phyloP scores from a whole-genome alignment of 1,140 invertebrate genomes.

The Diabrotica virgifera region DNA sequence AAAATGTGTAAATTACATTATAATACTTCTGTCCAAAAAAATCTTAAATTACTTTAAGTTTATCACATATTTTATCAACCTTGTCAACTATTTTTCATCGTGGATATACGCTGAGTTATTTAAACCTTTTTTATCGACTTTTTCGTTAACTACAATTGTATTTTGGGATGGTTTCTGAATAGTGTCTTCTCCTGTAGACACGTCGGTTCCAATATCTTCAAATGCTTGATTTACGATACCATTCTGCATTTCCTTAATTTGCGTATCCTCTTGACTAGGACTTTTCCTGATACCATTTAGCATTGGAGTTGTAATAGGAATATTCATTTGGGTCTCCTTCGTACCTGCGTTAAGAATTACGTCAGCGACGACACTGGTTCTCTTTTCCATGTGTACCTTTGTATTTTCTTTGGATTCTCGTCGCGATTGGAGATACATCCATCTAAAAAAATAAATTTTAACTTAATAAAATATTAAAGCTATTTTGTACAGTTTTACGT shows the following conservation, averaged over 20 bases:
- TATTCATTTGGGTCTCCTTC: constrained; percentile 33
- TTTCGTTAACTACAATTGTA: no score
- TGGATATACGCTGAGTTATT: no score
- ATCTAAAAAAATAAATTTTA: constrained; percentile 41
- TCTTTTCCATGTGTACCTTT: constrained; percentile 9
- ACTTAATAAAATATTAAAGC: constrained; percentile 3
- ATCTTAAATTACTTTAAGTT: no score
- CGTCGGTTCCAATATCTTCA: no score
- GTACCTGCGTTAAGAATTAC: constrained; percentile 27
- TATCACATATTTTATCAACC: no score
- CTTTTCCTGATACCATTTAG: constrained; percentile 32
- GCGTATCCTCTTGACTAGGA: not conserved
- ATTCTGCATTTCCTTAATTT: not conserved
- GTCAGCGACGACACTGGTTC: constrained; percentile 28
- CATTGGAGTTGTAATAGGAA: constrained; percentile 27
- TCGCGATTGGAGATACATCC: constrained; percentile 58
- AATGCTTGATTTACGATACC: no score
- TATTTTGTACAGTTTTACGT: not conserved
- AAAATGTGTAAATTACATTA: no score
- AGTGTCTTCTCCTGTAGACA: no score
- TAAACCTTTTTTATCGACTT: no score
- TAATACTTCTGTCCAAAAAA: no score
- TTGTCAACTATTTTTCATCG: no score
- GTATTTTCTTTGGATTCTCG: constrained; percentile 4
- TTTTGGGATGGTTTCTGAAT: no score